Conservation (phyloP, 2,888 invertebrate species). For the Oxycera nigricornis region DNA sequence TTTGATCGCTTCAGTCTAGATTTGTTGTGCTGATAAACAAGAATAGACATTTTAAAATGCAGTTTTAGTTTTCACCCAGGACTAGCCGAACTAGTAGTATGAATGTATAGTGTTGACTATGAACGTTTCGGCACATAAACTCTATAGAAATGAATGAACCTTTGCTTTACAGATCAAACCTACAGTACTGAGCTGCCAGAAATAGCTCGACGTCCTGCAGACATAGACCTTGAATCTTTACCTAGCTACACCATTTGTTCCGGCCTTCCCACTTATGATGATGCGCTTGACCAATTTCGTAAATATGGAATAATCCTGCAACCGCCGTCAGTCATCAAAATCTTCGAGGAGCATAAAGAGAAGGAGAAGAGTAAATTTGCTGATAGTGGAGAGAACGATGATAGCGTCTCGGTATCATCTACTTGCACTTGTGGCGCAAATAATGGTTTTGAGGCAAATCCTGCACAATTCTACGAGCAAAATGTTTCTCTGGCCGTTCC, state of each 20-base stretch:
- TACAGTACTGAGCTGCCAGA: constrained; percentile 55
- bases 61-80: no score
- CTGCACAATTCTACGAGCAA: constrained; percentile 7
- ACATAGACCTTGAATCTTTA: constrained; percentile 65
- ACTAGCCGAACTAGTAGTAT: no score
- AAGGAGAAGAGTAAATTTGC: constrained; percentile 41
- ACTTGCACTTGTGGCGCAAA: constrained; percentile 55
- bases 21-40: no score
- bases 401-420: constrained; percentile 53
- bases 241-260: constrained; percentile 71
- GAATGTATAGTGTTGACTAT: no score
- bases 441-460: not conserved
- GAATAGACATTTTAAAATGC: no score
- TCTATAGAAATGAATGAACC: no score
- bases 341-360: constrained; percentile 55
- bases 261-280: constrained; percentile 70
- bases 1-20: no score
- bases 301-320: constrained; percentile 59
- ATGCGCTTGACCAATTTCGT: constrained; percentile 68
- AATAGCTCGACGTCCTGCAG: constrained; percentile 57
- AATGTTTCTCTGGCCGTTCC: constrained; percentile 3
- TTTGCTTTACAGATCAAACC: constrained; percentile 62
- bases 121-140: no score
- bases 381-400: constrained; percentile 47
- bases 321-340: constrained; percentile 57